Percentiles rank a stretch among this genome's conserved stretches.
phyloP scores from a whole-genome alignment of 1,140 invertebrate species.

The Apolygus lucorum region DNA sequence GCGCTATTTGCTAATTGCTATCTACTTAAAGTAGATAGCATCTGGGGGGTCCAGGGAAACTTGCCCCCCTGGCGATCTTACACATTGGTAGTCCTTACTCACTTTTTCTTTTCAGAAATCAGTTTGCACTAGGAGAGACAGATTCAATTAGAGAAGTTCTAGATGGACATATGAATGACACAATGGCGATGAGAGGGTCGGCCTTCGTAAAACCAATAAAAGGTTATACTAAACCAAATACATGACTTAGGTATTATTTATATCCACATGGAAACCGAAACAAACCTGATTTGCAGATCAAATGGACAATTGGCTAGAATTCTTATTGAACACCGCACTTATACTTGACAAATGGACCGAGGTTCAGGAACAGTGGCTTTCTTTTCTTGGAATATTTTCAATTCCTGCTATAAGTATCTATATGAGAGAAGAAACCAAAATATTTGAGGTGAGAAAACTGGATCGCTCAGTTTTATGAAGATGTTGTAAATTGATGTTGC shows the following conservation, averaged over 20 bases:
- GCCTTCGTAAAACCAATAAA: conserved; percentile 87
- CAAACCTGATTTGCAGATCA: background rate
- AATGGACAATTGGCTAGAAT: background rate
- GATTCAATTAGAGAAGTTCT: conserved; percentile 79
- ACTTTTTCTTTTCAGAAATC: no score
- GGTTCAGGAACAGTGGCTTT: background rate
- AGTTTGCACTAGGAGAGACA: no score
- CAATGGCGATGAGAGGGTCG: conserved; percentile 79
- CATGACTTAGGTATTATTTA: background rate
- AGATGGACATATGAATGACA: conserved; percentile 84
- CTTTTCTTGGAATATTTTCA: background rate
- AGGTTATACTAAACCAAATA: conserved; percentile 33
- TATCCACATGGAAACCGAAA: background rate
- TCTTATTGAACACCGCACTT: background rate
- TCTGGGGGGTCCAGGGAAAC: no score
- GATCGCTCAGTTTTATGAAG: no score
- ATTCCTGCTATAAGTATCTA: background rate
- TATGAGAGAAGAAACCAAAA: background rate
- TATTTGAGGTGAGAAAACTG: background rate
- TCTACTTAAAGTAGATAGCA: no score
- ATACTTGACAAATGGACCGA: background rate
- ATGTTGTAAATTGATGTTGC: no score
- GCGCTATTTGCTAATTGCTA: no score
- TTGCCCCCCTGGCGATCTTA: no score
- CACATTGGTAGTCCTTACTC: no score